Evolutionary conservation across 2,797 vertebrate genomes (phyloP).

Genomic region (Decapterus maruadsi): DNA sequence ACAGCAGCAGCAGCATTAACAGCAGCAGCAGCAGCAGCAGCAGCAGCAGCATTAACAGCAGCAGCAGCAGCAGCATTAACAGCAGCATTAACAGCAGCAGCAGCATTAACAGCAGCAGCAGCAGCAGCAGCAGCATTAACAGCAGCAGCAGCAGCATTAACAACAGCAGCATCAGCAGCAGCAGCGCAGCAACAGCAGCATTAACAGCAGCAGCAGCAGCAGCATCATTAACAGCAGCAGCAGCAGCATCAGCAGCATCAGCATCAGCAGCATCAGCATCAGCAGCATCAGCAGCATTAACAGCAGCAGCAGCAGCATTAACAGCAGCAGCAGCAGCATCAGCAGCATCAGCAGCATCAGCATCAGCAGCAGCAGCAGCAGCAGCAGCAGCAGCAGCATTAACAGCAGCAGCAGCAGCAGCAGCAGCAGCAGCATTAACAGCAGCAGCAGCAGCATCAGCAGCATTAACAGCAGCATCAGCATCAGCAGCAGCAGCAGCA

Average conservation of each 20-base stretch:
- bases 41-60: constrained; percentile 50
- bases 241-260: constrained; percentile 49
- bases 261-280: constrained; percentile 60
- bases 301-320: constrained; percentile 32
- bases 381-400: constrained; percentile 34
- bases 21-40: constrained; percentile 45
- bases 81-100: too few species aligned
- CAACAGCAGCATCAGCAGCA: too few species aligned
- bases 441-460: constrained; percentile 32
- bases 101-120: constrained; percentile 55
- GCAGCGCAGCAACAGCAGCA: too few species aligned
- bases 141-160: constrained; percentile 32
- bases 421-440: constrained; percentile 29
- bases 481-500: constrained; percentile 50
- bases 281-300: constrained; percentile 34
- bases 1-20: constrained; percentile 30
- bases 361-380: constrained; percentile 48
- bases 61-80: constrained; percentile 29
- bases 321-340: constrained; percentile 45
- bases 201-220: constrained; percentile 43
- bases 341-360: constrained; percentile 53
- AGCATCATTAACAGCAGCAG: too few species aligned
- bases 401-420: constrained; percentile 50
- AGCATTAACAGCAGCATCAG: too few species aligned
- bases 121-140: constrained; percentile 29